These are phyloP conservation scores for Mactra quadrangularis DNA, from an alignment of 1,140 invertebrate genomes.

Conservation along the genomic window DNA sequence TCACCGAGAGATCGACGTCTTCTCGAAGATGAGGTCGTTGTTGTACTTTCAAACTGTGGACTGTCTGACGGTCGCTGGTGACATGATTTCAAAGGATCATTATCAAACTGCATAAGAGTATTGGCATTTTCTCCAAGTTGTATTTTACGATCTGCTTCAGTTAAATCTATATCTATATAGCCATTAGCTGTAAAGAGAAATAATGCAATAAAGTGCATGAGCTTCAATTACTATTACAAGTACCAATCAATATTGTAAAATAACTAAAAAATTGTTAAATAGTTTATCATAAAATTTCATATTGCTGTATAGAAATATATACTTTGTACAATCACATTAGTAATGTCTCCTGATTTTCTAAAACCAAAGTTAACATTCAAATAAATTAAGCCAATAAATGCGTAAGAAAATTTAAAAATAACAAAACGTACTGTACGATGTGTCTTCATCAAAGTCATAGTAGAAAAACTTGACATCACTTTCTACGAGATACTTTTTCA, in stretches of 20 bases:
- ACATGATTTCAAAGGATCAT: conserved; percentile 37
- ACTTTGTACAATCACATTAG: no score
- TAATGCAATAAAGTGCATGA: no score
- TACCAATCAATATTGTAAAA: no score
- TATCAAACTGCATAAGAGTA: conserved; percentile 25
- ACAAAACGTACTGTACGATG: conserved; percentile 39
- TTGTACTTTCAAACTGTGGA: conserved; percentile 21
- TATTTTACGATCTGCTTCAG: not conserved
- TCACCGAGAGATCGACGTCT: conserved; percentile 18
- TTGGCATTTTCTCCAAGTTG: conserved; percentile 9
- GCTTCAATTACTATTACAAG: no score
- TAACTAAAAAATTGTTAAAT: no score
- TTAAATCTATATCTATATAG: conserved; percentile 23
- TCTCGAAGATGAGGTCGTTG: not conserved
- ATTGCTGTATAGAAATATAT: no score
- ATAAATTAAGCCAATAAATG: no score
- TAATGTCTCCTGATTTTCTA: no score
- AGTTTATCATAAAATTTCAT: no score
- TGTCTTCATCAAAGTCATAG: conserved; percentile 58
- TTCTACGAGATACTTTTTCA: conserved; percentile 6
- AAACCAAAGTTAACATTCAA: no score
- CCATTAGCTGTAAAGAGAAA: conserved; percentile 13
- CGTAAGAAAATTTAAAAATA: no score
- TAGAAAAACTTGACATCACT: conserved; percentile 36
- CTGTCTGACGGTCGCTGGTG: conserved; percentile 42